Percentiles rank a stretch among this genome's conserved stretches.
phyloP scores from a whole-genome alignment of 2,888 invertebrate genomes.

The Tryphoninae sp. region DNA sequence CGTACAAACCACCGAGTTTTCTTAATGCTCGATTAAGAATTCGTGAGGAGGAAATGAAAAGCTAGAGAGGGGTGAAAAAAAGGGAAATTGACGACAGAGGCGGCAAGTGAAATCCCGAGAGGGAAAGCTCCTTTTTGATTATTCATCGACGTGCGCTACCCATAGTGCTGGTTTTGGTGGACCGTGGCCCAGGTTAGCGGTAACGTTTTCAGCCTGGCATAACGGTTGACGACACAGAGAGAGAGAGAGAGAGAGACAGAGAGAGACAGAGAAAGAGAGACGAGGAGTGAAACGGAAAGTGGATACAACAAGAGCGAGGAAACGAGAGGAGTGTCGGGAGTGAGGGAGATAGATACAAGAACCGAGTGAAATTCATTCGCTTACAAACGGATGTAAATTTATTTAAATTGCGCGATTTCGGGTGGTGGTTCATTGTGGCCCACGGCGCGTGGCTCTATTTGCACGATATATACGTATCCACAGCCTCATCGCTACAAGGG shows the following conservation, averaged over 20 bases:
- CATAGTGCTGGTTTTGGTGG: conserved; percentile 3
- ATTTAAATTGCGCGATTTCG: conserved; percentile 80
- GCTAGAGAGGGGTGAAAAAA: background rate
- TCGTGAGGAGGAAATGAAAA: background rate
- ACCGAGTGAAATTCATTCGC: conserved; percentile 63
- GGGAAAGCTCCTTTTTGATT: conserved; percentile 72
- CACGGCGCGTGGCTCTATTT: conserved; percentile 78
- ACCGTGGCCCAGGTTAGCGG: conserved; percentile 63
- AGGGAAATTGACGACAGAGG: background rate
- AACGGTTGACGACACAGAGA: conserved; percentile 40
- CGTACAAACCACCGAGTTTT: background rate
- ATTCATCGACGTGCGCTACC: conserved; percentile 71
- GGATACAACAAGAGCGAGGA: conserved; percentile 55
- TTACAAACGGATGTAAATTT: conserved; percentile 79
- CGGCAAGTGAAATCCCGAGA: conserved; percentile 25
- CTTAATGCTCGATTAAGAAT: background rate
- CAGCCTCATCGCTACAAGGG: conserved; percentile 77
- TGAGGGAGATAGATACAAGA: conserved; percentile 51
- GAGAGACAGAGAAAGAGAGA: conserved; percentile 44
- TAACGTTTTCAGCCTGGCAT: conserved; percentile 70
- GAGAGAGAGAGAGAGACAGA: conserved; percentile 23
- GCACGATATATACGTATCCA: conserved; percentile 73
- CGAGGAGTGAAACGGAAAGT: conserved; percentile 38
- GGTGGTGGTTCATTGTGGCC: conserved; percentile 79
- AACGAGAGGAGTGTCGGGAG: conserved; percentile 28